phyloP scores from a whole-genome alignment of 2,888 invertebrate genomes.

The Atrina japonica region DNA sequence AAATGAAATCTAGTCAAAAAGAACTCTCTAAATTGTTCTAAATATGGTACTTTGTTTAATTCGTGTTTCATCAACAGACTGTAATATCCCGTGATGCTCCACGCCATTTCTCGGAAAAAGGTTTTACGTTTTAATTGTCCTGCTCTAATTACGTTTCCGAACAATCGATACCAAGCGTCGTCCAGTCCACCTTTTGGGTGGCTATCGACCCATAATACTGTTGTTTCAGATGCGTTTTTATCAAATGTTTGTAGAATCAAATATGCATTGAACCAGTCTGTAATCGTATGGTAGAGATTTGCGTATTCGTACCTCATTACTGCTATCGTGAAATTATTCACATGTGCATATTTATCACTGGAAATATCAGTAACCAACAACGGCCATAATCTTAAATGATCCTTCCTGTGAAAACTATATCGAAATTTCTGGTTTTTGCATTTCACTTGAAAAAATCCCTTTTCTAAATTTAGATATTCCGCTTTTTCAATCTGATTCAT shows the following conservation, averaged over 20 bases:
- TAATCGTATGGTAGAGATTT: constrained; percentile 76
- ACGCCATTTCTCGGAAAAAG: constrained; percentile 63
- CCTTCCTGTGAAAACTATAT: constrained; percentile 43
- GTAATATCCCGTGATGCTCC: constrained; percentile 75
- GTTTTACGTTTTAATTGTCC: constrained; percentile 58
- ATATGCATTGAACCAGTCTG: constrained; percentile 74
- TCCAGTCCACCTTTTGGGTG: constrained; percentile 77
- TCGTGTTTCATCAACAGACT: constrained; percentile 71
- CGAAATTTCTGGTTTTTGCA: constrained; percentile 44
- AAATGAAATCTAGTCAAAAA: constrained; percentile 66
- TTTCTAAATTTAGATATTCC: constrained; percentile 59
- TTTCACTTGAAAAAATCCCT: constrained; percentile 61
- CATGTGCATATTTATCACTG: neutral
- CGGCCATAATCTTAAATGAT: constrained; percentile 58
- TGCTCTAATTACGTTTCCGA: constrained; percentile 66
- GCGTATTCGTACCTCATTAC: constrained; percentile 74
- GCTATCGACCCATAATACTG: constrained; percentile 75
- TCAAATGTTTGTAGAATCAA: constrained; percentile 64
- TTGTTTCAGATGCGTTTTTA: constrained; percentile 56
- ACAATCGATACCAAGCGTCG: constrained; percentile 72
- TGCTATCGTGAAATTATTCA: constrained; percentile 60
- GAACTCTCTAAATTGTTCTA: constrained; percentile 74
- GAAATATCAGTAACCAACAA: neutral
- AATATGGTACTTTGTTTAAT: constrained; percentile 62
- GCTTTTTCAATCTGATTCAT: constrained; percentile 61